Percentiles rank a stretch among this genome's conserved stretches.
Evolutionary conservation across 2,113 vertebrate genomes (phyloP).

Genomic region (Pomatorhinus ruficollis): DNA sequence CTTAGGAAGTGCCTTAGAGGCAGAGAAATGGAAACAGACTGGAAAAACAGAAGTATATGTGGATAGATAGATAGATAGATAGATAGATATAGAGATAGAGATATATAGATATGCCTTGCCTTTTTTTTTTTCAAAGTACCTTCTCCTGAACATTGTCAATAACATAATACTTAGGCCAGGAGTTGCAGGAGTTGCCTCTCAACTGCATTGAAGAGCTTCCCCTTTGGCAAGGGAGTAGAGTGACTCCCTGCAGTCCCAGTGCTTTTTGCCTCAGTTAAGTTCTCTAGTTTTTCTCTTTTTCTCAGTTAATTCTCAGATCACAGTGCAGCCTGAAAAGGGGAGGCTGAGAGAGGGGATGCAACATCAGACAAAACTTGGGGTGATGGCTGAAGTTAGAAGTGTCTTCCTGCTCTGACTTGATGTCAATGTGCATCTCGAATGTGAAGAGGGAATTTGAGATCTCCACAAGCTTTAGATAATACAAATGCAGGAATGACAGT

Average conservation of each 20-base stretch:
- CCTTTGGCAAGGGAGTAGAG: background rate
- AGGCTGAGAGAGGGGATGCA: too few species aligned
- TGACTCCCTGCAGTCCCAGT: background rate
- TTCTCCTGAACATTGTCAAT: background rate
- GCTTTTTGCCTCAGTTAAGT: background rate
- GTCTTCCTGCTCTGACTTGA: background rate
- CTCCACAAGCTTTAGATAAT: background rate
- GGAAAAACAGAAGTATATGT: background rate
- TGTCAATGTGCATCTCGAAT: accelerated
- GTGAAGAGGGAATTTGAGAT: background rate
- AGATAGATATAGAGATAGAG: background rate
- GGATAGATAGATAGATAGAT: background rate
- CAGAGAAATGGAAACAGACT: background rate
- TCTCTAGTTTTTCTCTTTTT: background rate
- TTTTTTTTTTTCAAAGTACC: background rate
- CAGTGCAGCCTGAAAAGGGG: background rate
- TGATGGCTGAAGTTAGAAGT: background rate
- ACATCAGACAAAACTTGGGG: background rate
- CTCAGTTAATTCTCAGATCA: background rate
- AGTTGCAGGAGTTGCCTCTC: background rate
- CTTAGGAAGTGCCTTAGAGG: background rate
- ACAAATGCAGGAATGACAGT: background rate
- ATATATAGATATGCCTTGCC: background rate
- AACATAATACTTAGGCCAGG: background rate
- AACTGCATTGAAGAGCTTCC: background rate